A percentile compares a stretch with the other conserved stretches of the same genome.
These are phyloP conservation scores for Urocyon cinereoargenteus DNA, from an alignment of 2,797 vertebrate species.

Conservation along the genomic window DNA sequence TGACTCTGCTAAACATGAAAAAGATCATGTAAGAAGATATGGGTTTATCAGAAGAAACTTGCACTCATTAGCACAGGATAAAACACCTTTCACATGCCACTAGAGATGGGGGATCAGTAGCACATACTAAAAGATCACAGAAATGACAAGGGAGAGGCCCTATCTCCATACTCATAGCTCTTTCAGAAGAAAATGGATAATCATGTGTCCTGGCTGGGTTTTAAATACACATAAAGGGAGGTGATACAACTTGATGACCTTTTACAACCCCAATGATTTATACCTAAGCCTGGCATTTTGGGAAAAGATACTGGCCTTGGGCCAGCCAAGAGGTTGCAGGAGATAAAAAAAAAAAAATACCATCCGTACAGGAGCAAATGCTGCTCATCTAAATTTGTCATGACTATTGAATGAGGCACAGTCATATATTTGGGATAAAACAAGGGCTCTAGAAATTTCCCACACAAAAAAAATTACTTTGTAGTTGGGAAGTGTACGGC, in stretches of 20 bases:
- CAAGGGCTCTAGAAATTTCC: neutral
- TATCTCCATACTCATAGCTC: neutral
- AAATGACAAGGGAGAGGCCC: accelerated
- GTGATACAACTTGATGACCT: neutral
- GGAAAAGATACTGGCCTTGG: neutral
- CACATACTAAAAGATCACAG: neutral
- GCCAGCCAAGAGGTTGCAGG: neutral
- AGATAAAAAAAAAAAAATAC: neutral
- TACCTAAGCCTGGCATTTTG: neutral
- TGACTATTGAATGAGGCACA: neutral
- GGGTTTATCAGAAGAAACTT: neutral
- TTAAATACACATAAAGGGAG: neutral
- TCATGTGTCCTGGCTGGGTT: neutral
- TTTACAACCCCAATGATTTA: neutral
- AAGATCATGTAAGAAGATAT: neutral
- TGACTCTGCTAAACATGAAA: neutral
- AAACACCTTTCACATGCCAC: neutral
- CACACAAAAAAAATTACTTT: neutral
- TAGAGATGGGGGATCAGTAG: neutral
- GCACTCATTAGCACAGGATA: neutral
- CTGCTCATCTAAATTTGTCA: neutral
- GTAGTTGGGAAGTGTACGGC: neutral
- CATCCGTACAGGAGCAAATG: neutral
- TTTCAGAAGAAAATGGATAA: neutral
- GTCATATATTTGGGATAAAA: neutral